These are phyloP conservation scores for Gymnobelideus leadbeateri DNA, from an alignment of 2,113 vertebrate genomes.

Conservation along the genomic window DNA sequence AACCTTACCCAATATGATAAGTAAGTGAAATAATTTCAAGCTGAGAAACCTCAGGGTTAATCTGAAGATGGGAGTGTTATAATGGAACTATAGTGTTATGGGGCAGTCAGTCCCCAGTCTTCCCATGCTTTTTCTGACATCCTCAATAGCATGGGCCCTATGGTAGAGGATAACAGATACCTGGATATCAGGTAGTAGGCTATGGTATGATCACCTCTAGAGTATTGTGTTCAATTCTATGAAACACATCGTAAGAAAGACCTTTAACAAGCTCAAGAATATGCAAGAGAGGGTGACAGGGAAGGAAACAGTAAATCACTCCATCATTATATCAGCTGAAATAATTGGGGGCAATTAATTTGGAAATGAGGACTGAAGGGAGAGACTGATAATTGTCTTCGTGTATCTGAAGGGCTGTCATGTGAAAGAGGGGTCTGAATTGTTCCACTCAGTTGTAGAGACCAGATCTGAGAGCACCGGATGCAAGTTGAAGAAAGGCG, in stretches of 20 bases:
- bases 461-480: not conserved
- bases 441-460: not conserved
- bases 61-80: too few relatives aligned
- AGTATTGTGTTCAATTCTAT: not conserved
- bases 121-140: too few relatives aligned
- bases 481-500: not conserved
- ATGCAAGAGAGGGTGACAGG: not conserved
- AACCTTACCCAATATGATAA: too few relatives aligned
- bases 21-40: too few relatives aligned
- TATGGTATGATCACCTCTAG: not conserved
- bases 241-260: not conserved
- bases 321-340: not conserved
- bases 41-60: too few relatives aligned
- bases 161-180: too few relatives aligned
- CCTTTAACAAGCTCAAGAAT: not conserved
- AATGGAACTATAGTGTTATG: too few relatives aligned
- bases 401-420: not conserved
- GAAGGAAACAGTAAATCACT: not conserved
- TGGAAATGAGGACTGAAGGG: not conserved
- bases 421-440: not conserved
- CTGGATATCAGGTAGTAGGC: not conserved
- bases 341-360: not conserved
- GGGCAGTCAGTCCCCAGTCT: too few relatives aligned
- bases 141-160: too few relatives aligned
- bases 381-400: not conserved